These are phyloP conservation scores for Cephus runcator DNA, from an alignment of 2,888 invertebrate genomes.

Conservation along the genomic window DNA sequence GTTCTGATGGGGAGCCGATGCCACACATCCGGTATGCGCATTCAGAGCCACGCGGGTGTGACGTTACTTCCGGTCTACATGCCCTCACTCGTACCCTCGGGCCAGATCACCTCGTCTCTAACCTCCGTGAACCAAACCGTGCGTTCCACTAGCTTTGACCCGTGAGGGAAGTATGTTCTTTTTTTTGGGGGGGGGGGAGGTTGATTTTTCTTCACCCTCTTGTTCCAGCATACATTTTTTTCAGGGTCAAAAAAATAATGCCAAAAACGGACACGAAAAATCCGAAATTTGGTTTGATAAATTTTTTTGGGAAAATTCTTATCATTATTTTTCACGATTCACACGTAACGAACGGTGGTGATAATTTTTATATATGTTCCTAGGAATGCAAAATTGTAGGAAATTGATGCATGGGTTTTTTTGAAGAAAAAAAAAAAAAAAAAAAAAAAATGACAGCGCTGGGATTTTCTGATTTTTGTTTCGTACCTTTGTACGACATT, in stretches of 20 bases:
- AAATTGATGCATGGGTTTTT: fast-evolving
- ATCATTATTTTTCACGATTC: neutral
- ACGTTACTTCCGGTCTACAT: conserved; percentile 66
- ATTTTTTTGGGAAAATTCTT: neutral
- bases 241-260: neutral
- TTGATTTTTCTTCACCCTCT: neutral
- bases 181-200: neutral
- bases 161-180: conserved; percentile 8
- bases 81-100: conserved; percentile 43
- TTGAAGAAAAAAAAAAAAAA: no score
- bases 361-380: neutral
- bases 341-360: neutral
- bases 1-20: conserved; percentile 66
- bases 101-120: conserved; percentile 57
- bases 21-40: conserved; percentile 66
- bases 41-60: conserved; percentile 66
- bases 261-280: neutral
- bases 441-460: no score
- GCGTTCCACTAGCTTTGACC: conserved; percentile 18
- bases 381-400: no score
- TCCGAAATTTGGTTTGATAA: neutral
- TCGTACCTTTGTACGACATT: neutral
- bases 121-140: conserved; percentile 58
- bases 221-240: neutral
- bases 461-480: neutral